A percentile compares a stretch with the other conserved stretches of the same genome.
Evolutionary conservation across 2,888 invertebrate species (phyloP).

Genomic region (Neria commutata): DNA sequence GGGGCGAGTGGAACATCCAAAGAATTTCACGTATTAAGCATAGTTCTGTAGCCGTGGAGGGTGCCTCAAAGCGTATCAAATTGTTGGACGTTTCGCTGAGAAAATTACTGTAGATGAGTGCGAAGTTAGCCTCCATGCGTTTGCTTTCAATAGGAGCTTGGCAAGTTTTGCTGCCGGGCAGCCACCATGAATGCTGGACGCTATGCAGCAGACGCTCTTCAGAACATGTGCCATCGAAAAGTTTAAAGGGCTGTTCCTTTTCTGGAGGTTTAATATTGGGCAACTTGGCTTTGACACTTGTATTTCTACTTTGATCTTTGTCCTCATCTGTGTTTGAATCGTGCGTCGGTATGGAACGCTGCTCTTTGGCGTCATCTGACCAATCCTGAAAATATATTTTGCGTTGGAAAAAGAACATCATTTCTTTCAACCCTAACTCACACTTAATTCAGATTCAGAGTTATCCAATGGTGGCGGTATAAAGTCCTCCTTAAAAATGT

Average conservation of each 20-base stretch:
- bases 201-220: slow-evolving; percentile 52
- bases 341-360: background rate
- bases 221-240: slow-evolving; percentile 43
- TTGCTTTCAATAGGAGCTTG: slow-evolving; percentile 46
- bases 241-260: slow-evolving; percentile 35
- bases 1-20: slow-evolving; percentile 57
- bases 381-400: slow-evolving; percentile 44
- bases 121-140: slow-evolving; percentile 59
- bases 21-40: slow-evolving; percentile 58
- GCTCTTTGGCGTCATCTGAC: slow-evolving; percentile 46
- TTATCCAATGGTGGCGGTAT: slow-evolving; percentile 27
- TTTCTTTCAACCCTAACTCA: slow-evolving; percentile 30
- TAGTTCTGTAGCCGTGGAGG: slow-evolving; percentile 50
- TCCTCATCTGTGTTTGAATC: background rate
- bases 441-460: slow-evolving; percentile 50
- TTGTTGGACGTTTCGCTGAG: slow-evolving; percentile 39
- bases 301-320: too few species aligned
- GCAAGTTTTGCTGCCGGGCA: slow-evolving; percentile 12
- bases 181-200: slow-evolving; percentile 63
- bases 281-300: background rate
- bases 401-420: background rate
- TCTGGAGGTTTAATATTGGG: slow-evolving; percentile 34
- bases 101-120: slow-evolving; percentile 56
- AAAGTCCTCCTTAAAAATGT: slow-evolving; percentile 43
- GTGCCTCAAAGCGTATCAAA: slow-evolving; percentile 34